Evolutionary conservation across 2,113 vertebrate species (phyloP).

Genomic region (Bagarius yarrelli): DNA sequence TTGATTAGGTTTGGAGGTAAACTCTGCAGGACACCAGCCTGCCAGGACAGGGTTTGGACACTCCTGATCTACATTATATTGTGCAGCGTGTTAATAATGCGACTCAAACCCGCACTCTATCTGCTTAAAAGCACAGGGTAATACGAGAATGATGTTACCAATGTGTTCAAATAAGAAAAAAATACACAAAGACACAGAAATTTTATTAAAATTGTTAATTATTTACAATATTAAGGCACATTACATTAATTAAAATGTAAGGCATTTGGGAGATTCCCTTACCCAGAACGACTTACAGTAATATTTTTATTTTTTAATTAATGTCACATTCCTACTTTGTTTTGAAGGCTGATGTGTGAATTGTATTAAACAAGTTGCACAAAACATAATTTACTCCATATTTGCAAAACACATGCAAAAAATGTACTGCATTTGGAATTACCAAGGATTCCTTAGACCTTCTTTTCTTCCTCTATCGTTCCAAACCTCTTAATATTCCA

Average conservation of each 20-base stretch:
- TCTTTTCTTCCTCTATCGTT: background rate
- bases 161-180: background rate
- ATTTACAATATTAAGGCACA: too few species aligned
- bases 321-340: background rate
- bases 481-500: conserved; percentile 45
- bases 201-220: too few species aligned
- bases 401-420: conserved; percentile 8
- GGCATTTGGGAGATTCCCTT: too few species aligned
- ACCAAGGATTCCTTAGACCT: background rate
- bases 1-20: too few species aligned
- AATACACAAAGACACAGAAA: background rate
- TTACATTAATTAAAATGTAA: too few species aligned
- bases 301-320: too few species aligned
- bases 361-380: background rate
- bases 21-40: too few species aligned
- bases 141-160: background rate
- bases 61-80: too few species aligned
- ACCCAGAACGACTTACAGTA: too few species aligned
- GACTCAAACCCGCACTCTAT: background rate
- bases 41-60: too few species aligned
- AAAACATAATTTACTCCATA: background rate
- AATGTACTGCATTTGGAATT: conserved; percentile 6
- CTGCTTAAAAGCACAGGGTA: background rate
- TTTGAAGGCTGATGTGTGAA: background rate
- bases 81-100: background rate